Evolutionary conservation across 2,888 invertebrate species (phyloP).

Genomic region (Ennomos erosarius): DNA sequence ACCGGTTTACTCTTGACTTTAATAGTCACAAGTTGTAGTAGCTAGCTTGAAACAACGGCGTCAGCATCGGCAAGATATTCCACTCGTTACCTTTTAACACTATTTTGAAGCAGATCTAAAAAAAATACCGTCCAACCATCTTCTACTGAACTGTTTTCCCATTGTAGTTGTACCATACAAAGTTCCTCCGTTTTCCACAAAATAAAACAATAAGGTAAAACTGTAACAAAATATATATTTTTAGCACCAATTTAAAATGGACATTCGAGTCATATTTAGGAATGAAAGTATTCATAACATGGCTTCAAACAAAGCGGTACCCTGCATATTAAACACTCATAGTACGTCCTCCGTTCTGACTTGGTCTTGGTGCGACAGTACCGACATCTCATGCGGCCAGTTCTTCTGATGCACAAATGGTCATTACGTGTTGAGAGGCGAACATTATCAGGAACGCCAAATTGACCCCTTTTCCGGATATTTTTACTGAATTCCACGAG

Average conservation of each 20-base stretch:
- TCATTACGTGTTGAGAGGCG: conserved; percentile 3
- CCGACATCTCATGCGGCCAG: conserved; percentile 14
- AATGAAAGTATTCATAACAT: conserved; percentile 18
- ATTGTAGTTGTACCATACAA: not conserved
- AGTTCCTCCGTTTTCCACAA: not conserved
- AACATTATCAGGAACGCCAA: conserved; percentile 13
- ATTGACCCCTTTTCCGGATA: conserved; percentile 7
- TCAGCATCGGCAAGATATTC: no score
- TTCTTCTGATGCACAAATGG: conserved; percentile 1
- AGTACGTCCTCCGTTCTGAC: conserved; percentile 14
- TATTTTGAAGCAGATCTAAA: no score
- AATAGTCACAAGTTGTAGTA: no score
- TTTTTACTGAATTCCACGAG: not conserved
- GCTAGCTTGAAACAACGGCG: no score
- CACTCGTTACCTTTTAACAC: no score
- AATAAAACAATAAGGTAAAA: no score
- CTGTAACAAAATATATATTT: no score
- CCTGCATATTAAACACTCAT: conserved; percentile 4
- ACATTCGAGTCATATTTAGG: not conserved
- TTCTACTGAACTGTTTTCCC: not conserved
- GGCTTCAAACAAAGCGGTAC: conserved; percentile 18
- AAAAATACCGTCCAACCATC: no score
- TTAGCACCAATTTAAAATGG: no score
- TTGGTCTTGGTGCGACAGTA: conserved; percentile 14
- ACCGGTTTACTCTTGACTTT: no score